Base-by-base conservation (phyloP, 2,888 invertebrate species). In the Tupiocoris notatus region DNA sequence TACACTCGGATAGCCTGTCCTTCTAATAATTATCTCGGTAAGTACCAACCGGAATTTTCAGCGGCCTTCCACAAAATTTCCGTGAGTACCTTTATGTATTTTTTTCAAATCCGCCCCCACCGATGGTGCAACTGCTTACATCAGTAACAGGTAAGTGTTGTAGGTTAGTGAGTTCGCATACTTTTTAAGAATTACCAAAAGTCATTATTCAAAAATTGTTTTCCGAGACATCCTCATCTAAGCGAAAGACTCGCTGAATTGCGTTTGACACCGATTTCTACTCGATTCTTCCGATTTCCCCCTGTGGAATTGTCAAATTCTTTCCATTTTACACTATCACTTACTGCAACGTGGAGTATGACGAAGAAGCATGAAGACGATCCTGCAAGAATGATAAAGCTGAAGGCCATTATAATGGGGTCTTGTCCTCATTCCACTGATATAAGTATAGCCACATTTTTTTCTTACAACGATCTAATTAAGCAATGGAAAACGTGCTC, bases 351-450 rank as follows among this genome's bases (percentile, higher is more conserved):
- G n/a, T n/a, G n/a, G n/a, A n/a, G n/a, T n/a, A n/a, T n/a, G n/a
- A n/a, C 39, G 39, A 7, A 39, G 39, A 39, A 39, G 3, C 39
- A 39, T 39, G 39, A 39, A 39, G 39, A 39, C 39, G 39, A 39
- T 7, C 12, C 39, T 12, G 12, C 39, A 39, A 39, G 39, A 39
- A 39, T 39, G 39, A 39, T 39, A 39, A 59, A 7, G 9, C 61
- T 24, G n/a, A n/a, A 73, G 6, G 73, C 39, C 62, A 62, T 39
- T 62, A 22, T 20, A n/a, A 73, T 73, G 73, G 62, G 73, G 73
- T 73, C 73, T 54, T 54, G 73, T 23, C 73, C 73, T 73, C 73
- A 73, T 73, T 39, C 73, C 62, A 18, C 73, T 62, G 73, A 73
- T 22, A 57, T 54, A 73, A 73, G 73, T 73, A 73, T 73, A 73